These are phyloP conservation scores for Poeciliopsis gracilis DNA, from an alignment of 2,797 vertebrate genomes.

Conservation along the genomic window DNA sequence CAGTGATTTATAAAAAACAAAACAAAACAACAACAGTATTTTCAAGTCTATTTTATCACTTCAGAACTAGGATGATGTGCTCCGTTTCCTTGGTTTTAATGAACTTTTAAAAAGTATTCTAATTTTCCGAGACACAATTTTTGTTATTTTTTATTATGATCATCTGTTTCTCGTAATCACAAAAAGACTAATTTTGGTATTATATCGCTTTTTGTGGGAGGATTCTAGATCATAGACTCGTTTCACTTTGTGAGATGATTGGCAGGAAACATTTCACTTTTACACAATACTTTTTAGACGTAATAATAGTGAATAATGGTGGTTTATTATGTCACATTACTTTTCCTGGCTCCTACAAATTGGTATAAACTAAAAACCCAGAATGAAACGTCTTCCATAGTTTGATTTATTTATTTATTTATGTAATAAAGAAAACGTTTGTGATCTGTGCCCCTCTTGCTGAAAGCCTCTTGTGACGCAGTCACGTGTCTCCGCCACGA, in stretches of 20 bases:
- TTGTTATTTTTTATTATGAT: no score
- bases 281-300: neutral
- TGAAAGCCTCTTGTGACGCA: neutral
- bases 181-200: neutral
- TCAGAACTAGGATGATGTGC: no score
- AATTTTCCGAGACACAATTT: neutral
- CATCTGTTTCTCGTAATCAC: neutral
- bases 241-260: neutral
- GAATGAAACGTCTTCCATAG: neutral
- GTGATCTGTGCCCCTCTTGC: neutral
- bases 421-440: neutral
- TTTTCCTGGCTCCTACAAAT: neutral
- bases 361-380: neutral
- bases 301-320: neutral
- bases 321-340: neutral
- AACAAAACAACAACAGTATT: no score
- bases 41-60: no score
- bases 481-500: constrained; percentile 52
- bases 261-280: neutral
- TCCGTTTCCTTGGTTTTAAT: no score
- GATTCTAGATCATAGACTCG: neutral
- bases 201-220: neutral
- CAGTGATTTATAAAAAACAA: no score
- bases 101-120: neutral
- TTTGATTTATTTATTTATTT: no score